phyloP scores from a whole-genome alignment of 1,140 invertebrate species.

The Cyrtorhinus lividipennis region DNA sequence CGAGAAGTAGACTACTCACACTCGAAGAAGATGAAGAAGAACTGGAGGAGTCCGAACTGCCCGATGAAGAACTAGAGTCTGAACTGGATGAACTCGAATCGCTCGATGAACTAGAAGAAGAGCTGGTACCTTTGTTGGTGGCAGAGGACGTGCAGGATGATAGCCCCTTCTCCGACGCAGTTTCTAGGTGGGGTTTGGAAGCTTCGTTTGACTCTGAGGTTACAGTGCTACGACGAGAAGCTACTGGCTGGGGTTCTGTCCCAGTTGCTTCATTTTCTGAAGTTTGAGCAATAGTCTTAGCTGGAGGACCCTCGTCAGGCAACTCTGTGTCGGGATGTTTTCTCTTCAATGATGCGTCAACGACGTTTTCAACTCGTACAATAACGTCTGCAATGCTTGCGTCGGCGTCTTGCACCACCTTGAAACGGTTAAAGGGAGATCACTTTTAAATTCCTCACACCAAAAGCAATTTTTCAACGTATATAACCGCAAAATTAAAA shows the following conservation, averaged over 20 bases:
- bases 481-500: too few relatives aligned
- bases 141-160: not conserved
- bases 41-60: constrained; percentile 12
- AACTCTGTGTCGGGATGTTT: too few relatives aligned
- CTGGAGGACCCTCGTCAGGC: too few relatives aligned
- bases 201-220: constrained; percentile 6
- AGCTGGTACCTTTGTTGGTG: not conserved
- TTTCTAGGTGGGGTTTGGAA: constrained; percentile 7
- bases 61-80: constrained; percentile 9
- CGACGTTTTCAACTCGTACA: not conserved
- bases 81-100: constrained; percentile 3
- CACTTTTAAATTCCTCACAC: too few relatives aligned
- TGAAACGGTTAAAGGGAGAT: too few relatives aligned
- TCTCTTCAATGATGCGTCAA: constrained; percentile 3
- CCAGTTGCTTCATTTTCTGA: too few relatives aligned
- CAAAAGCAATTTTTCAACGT: too few relatives aligned
- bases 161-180: constrained; percentile 4
- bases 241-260: not conserved
- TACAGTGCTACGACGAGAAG: not conserved
- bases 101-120: constrained; percentile 2
- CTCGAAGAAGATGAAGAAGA: constrained; percentile 17
- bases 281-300: too few relatives aligned
- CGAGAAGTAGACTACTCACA: not conserved
- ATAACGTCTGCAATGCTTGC: not conserved
- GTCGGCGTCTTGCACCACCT: not conserved